Conservation (phyloP, 2,888 invertebrate species). For the Drosophila longiperda region DNA sequence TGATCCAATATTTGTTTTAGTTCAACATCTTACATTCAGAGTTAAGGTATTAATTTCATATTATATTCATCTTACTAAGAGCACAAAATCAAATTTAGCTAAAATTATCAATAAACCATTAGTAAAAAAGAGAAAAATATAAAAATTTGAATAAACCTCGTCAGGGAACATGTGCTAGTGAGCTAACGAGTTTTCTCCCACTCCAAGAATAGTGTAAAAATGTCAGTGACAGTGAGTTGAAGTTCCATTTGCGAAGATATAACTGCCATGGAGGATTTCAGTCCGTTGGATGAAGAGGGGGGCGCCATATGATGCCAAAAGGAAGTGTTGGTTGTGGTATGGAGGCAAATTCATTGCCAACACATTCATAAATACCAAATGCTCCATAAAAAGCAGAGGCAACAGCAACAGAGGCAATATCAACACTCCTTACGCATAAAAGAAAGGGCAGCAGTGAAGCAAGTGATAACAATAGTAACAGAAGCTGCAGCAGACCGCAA, state of each 20-base stretch:
- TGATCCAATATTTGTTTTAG: neutral
- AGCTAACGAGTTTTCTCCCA: constrained; percentile 47
- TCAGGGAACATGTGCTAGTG: constrained; percentile 48
- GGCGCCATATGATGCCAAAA: constrained; percentile 63
- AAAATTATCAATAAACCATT: constrained; percentile 71
- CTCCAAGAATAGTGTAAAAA: constrained; percentile 66
- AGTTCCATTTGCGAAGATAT: constrained; percentile 27
- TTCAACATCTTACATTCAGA: no score
- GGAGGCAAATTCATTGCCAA: constrained; percentile 76
- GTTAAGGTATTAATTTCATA: neutral
- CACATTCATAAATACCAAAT: constrained; percentile 64
- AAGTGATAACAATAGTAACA: constrained; percentile 65
- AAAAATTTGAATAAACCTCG: constrained; percentile 34
- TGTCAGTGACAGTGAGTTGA: constrained; percentile 51
- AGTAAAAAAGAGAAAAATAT: constrained; percentile 29
- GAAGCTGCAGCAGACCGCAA: constrained; percentile 71
- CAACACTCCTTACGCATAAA: constrained; percentile 67
- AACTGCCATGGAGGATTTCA: constrained; percentile 17
- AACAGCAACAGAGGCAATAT: constrained; percentile 27
- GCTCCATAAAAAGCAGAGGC: constrained; percentile 28
- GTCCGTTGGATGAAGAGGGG: neutral
- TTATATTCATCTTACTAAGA: no score
- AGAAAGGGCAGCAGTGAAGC: constrained; percentile 53
- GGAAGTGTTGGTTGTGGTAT: constrained; percentile 69
- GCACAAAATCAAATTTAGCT: neutral